Base-by-base conservation (phyloP, 2,888 invertebrate species). In the Chirona hameri region DNA sequence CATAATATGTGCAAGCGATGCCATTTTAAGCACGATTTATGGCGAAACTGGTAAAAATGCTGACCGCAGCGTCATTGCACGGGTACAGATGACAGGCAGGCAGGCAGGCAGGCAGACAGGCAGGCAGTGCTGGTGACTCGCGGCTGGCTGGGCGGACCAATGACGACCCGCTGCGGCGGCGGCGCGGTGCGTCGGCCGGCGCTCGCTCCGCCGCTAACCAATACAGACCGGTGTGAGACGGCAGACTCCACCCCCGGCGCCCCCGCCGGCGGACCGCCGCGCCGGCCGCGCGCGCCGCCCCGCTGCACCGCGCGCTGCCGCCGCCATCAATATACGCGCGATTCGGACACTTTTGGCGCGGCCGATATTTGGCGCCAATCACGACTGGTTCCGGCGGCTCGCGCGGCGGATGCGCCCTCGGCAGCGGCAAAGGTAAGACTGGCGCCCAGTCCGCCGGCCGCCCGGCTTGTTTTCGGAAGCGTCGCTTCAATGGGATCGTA, bases 401-500 rank as follows among this genome's bases (percentile, higher is more conserved):
- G 69, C 29, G 29, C 29, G 1, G 29, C 29, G 69, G 29, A 69
- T 69, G 69, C 15, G 14, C 10, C 14, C 15, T n/a, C 27, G 1
- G 12, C 69, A 15, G n/a, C 29, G 29, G 29, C 69, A 2, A 3
- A 69, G 69, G 69, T 69, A 29, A 69, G 69, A 69, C 69, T 69
- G 69, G 29, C 69, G 1, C 29, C 10, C 10, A 9, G 48, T 48
- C 21, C 4, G 60, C n/a, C n/a, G 60, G 18, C 65, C 69, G 29
- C 3, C 29, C 29, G 29, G 69, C 69, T 69, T 69, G 69, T 69
- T 69, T 69, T 69, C 69, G 29, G 69, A 69, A 29, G 24, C 69
- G 69, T 69, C 14, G 10, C 69, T 69, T 69, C 69, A 69, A 69
- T 69, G 29, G 29, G 69, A 69, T 69, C 69, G 69, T 69, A 69